phyloP scores from a whole-genome alignment of 2,113 vertebrate genomes.

The Columba janthina region DNA sequence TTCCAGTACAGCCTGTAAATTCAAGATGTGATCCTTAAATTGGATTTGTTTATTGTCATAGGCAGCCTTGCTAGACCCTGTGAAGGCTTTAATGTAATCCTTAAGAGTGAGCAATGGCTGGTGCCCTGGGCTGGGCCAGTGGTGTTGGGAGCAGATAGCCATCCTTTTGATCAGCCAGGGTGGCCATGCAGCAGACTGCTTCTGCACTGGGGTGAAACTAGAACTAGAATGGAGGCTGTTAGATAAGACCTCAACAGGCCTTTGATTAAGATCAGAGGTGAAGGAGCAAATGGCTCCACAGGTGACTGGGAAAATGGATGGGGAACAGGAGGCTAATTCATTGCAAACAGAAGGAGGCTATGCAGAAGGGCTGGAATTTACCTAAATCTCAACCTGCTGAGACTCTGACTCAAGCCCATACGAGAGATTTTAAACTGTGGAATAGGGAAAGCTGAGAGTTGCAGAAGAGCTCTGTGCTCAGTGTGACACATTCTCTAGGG shows the following conservation, averaged over 20 bases:
- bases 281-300: not conserved
- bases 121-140: not conserved
- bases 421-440: not conserved
- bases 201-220: not conserved
- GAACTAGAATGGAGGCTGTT: not conserved
- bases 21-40: rapidly evolving
- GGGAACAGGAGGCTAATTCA: not conserved
- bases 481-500: not conserved
- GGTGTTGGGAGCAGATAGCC: not conserved
- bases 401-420: not conserved
- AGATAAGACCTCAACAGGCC: not conserved
- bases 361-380: not conserved
- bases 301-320: not conserved
- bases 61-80: not conserved
- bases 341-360: not conserved
- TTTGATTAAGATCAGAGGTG: not conserved
- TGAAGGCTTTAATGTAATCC: not conserved
- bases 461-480: not conserved
- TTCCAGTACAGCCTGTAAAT: not conserved
- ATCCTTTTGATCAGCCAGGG: not conserved
- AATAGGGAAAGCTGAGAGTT: not conserved
- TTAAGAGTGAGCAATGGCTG: not conserved
- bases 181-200: not conserved
- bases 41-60: not conserved
- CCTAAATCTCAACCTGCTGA: not conserved